Evolutionary conservation across 2,888 invertebrate species (phyloP).

Genomic region (Troides aeacus): DNA sequence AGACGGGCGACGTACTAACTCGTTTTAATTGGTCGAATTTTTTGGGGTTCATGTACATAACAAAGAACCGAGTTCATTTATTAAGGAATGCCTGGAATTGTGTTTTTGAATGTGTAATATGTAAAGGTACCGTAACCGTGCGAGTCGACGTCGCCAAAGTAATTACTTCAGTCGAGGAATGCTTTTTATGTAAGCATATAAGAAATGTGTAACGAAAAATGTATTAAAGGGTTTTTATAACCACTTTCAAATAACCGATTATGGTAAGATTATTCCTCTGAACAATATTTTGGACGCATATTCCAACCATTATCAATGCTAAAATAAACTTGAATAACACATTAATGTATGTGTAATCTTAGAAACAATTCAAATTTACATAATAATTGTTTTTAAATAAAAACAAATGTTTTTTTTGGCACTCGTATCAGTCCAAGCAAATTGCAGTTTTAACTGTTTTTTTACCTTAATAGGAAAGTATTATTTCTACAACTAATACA

Average conservation of each 20-base stretch:
- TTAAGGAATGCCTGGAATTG: conserved; percentile 17
- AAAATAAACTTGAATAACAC: too few relatives aligned
- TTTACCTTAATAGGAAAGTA: too few relatives aligned
- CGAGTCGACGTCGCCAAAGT: conserved; percentile 30
- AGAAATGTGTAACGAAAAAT: conserved; percentile 6
- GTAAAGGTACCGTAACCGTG: conserved; percentile 31
- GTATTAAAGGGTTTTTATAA: neutral
- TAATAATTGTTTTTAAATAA: too few relatives aligned
- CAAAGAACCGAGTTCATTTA: conserved; percentile 8
- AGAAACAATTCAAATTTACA: too few relatives aligned
- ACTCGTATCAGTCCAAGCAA: too few relatives aligned
- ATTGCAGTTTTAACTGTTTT: too few relatives aligned
- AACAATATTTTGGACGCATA: neutral
- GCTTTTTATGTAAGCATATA: conserved; percentile 33
- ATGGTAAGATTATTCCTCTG: neutral
- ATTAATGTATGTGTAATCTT: too few relatives aligned
- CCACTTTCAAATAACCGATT: neutral
- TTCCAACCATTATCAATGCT: neutral
- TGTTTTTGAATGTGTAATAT: conserved; percentile 24
- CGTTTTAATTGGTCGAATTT: neutral
- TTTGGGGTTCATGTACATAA: neutral
- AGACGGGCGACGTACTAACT: neutral
- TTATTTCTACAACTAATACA: too few relatives aligned
- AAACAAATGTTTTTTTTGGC: too few relatives aligned
- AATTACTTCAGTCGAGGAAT: conserved; percentile 35